Conservation (phyloP, 2,113 vertebrate species). For the Clarias gariepinus region DNA sequence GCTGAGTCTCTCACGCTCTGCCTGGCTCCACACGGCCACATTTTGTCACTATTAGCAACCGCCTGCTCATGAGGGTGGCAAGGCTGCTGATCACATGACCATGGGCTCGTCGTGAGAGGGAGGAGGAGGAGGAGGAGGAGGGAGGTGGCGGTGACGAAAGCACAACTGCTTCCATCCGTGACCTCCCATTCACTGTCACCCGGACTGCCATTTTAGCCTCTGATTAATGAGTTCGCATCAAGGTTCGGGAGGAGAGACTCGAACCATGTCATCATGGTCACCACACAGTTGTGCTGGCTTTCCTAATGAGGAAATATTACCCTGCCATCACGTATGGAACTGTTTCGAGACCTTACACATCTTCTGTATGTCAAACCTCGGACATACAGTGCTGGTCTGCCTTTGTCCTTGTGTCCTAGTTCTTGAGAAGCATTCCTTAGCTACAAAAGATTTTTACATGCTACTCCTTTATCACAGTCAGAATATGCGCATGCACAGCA, state of each 20-base stretch:
- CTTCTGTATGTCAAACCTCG: slow-evolving; percentile 1
- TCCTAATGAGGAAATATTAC: slow-evolving; percentile 19
- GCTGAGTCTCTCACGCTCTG: slow-evolving; percentile 37
- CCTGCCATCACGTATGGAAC: background rate
- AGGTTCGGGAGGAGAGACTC: slow-evolving; percentile 7
- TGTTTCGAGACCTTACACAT: background rate
- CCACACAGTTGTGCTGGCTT: background rate
- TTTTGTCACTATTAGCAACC: slow-evolving; percentile 75
- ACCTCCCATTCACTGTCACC: background rate
- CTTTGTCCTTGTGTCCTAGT: slow-evolving; percentile 23
- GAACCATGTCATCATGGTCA: background rate
- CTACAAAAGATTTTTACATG: slow-evolving; percentile 28
- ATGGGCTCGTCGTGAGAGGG: slow-evolving; percentile 39
- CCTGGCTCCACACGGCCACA: slow-evolving; percentile 44
- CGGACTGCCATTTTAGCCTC: background rate
- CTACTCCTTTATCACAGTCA: slow-evolving; percentile 36
- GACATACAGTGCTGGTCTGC: slow-evolving; percentile 13
- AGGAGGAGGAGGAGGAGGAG: slow-evolving; percentile 23
- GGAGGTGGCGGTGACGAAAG: slow-evolving; percentile 26
- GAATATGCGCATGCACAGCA: background rate
- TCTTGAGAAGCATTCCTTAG: slow-evolving; percentile 22
- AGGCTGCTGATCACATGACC: slow-evolving; percentile 57
- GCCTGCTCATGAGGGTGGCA: slow-evolving; percentile 59
- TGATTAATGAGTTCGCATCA: background rate
- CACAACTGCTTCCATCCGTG: background rate